Evolutionary conservation across 2,888 invertebrate species (phyloP), one percentile per base, ranked within the genome.

Genomic region (Cantharis flavilabris): DNA sequence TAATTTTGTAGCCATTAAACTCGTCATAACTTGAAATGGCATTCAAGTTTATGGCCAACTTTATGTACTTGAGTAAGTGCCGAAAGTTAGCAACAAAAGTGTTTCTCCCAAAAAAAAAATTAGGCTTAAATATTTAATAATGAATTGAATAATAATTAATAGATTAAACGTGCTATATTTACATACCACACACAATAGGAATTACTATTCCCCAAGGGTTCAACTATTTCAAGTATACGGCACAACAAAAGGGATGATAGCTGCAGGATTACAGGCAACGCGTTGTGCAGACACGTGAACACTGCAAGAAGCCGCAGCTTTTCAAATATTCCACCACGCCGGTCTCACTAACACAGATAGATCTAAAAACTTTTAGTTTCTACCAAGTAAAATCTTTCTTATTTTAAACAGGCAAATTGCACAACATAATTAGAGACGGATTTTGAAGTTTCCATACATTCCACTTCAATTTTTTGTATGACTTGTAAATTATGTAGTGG

Each of bases 291-390:
- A 64, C 72, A 72, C 72, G 72, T 72, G 72, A 72, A 72, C 67
- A 72, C 72, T 72, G 72, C 72, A 72, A 72, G 72, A 67, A 72
- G 33, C 72, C 72, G 67, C 72, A 72, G 72, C 65, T 67, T 26
- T 72, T 72, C 67, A 67, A 72, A 67, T 72, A 72, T 72, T 72
- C 49, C 72, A 72, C 72, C 72, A 72, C 72, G 72, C 72, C 72
- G 72, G 72, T 72, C 65, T 67, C 72, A 18, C 49, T 33, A 67
- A 16, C 67, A 33, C 72, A 72, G 72, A 62, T 75, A n/a, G 49
- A 49, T 49, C n/a, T 49, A n/a, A 49, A 49, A 49, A 49, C 49
- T 49, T 49, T 49, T n/a, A 49, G 49, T 49, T 49, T 49, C 49
- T 49, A 49, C n/a, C n/a, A n/a, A 49, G 7, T n/a, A 49, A n/a